Evolutionary conservation across 2,797 vertebrate genomes (phyloP).

Genomic region (Eospalax fontanierii): DNA sequence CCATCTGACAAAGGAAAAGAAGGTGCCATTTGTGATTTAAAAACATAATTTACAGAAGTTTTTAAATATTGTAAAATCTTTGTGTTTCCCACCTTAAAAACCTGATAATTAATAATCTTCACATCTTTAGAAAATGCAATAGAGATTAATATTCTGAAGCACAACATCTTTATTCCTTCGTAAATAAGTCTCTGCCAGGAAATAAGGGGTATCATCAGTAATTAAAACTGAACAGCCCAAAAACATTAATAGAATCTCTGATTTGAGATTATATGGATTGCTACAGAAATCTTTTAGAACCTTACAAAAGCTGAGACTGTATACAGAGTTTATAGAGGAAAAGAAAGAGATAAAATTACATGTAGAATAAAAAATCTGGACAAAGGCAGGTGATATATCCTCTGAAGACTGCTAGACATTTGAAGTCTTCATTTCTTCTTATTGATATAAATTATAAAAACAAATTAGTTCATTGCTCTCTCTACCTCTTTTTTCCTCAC

Average conservation of each 20-base stretch:
- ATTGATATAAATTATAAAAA: not conserved
- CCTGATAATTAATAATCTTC: constrained; percentile 71
- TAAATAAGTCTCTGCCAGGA: constrained; percentile 16
- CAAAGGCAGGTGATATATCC: not conserved
- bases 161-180: not conserved
- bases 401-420: not conserved
- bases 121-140: constrained; percentile 69
- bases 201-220: constrained; percentile 46
- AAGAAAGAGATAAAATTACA: not conserved
- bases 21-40: not conserved
- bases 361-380: not conserved
- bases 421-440: not conserved
- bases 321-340: not conserved
- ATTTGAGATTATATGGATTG: not conserved
- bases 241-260: constrained; percentile 55
- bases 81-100: constrained; percentile 59
- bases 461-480: not conserved
- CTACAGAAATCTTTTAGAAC: not conserved
- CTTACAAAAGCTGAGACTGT: not conserved
- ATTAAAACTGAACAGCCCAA: constrained; percentile 68
- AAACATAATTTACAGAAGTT: not conserved
- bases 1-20: not conserved
- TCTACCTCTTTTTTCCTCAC: not conserved
- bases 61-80: constrained; percentile 20
- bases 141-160: constrained; percentile 29